phyloP scores from a whole-genome alignment of 2,797 vertebrate genomes.

The Chaetodon trifasciatus region DNA sequence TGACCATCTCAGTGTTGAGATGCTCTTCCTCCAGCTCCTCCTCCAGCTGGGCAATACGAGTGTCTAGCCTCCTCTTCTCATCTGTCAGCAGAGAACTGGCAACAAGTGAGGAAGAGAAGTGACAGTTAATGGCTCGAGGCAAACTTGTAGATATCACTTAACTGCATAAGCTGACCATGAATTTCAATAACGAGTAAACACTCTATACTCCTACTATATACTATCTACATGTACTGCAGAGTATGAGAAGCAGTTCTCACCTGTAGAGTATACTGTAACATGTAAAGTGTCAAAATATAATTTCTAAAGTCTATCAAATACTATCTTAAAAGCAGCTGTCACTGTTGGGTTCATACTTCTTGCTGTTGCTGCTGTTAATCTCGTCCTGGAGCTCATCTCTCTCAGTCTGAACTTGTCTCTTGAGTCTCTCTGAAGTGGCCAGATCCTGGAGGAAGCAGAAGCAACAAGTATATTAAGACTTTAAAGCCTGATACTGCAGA shows the following conservation, averaged over 20 bases:
- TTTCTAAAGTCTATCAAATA: background rate
- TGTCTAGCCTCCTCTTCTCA: conserved; percentile 94
- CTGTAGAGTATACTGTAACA: background rate
- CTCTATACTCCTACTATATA: background rate
- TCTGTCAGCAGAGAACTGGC: conserved; percentile 89
- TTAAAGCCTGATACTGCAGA: background rate
- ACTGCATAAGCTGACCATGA: too few relatives aligned
- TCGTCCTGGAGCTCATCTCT: conserved; percentile 97
- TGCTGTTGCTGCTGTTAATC: conserved; percentile 89
- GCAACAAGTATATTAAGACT: background rate
- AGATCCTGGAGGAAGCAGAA: conserved; percentile 87
- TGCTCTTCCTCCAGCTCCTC: conserved; percentile 97
- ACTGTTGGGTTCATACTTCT: conserved; percentile 86
- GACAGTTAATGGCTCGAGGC: background rate
- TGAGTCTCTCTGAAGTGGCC: conserved; percentile 91
- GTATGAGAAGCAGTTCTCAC: background rate
- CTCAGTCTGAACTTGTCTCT: conserved; percentile 93
- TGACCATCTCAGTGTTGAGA: conserved; percentile 91
- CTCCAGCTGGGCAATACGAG: conserved; percentile 93
- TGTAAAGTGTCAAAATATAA: background rate
- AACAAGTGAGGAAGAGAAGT: conserved; percentile 6
- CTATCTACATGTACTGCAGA: background rate
- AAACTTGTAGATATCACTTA: background rate
- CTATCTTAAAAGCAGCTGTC: background rate
- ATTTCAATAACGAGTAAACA: background rate